phyloP scores from a whole-genome alignment of 2,888 invertebrate genomes.

The Cheilosia vulpina region DNA sequence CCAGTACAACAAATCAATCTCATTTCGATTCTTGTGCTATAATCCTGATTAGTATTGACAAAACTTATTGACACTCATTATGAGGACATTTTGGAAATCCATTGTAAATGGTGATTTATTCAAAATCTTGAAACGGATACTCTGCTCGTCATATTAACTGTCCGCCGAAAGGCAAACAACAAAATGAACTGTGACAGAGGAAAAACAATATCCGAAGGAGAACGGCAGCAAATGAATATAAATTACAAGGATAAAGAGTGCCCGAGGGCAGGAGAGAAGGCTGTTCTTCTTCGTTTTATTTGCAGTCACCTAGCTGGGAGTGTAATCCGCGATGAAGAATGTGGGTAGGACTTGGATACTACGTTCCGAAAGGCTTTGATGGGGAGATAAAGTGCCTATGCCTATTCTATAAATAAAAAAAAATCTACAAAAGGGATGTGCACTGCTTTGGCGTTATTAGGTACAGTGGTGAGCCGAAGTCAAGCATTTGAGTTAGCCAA shows the following conservation, averaged over 20 bases:
- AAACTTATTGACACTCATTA: slow-evolving; percentile 25
- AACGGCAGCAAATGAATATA: slow-evolving; percentile 20
- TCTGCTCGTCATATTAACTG: not conserved
- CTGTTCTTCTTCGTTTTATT: slow-evolving; percentile 19
- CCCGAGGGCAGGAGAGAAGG: slow-evolving; percentile 14
- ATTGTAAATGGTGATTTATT: slow-evolving; percentile 14
- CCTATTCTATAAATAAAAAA: slow-evolving; percentile 1
- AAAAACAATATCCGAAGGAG: not conserved
- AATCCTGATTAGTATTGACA: slow-evolving; percentile 23
- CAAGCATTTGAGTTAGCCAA: slow-evolving; percentile 5
- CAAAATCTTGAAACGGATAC: slow-evolving; percentile 14
- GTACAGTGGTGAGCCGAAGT: slow-evolving; percentile 20
- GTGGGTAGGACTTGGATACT: slow-evolving; percentile 10
- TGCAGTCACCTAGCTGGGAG: not conserved
- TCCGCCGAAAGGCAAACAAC: not conserved
- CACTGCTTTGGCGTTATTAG: slow-evolving; percentile 5
- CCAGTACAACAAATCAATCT: not conserved
- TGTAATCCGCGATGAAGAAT: slow-evolving; percentile 20
- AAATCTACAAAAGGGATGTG: not conserved
- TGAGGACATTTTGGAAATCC: not conserved
- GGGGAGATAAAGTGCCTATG: not conserved
- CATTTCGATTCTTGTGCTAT: not conserved
- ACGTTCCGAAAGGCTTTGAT: slow-evolving; percentile 18
- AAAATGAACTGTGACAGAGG: not conserved
- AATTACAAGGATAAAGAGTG: slow-evolving; percentile 38